phyloP scores from a whole-genome alignment of 2,888 invertebrate species.

The Aromia moschata region DNA sequence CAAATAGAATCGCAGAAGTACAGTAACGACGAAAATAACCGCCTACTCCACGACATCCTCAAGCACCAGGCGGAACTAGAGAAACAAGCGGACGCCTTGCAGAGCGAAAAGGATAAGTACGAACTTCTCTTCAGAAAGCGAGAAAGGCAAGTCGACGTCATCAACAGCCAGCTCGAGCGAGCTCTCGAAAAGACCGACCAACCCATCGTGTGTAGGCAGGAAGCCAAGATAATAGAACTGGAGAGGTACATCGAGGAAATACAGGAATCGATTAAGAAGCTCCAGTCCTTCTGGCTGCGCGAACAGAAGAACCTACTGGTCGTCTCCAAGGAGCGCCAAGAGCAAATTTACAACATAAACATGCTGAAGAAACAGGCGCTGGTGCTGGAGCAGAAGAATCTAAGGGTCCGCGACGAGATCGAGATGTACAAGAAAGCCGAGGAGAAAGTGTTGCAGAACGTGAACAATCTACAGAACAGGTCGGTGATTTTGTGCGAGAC shows the following conservation, averaged over 20 bases:
- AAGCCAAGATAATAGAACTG: slow-evolving; percentile 71
- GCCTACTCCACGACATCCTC: slow-evolving; percentile 58
- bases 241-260: slow-evolving; percentile 72
- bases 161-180: slow-evolving; percentile 67
- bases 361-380: slow-evolving; percentile 74
- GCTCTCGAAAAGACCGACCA: slow-evolving; percentile 65
- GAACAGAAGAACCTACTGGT: slow-evolving; percentile 78
- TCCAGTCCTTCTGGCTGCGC: slow-evolving; percentile 81
- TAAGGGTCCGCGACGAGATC: slow-evolving; percentile 74
- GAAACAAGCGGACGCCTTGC: slow-evolving; percentile 61
- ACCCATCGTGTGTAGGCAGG: slow-evolving; percentile 65
- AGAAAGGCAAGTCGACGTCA: slow-evolving; percentile 64
- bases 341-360: slow-evolving; percentile 74
- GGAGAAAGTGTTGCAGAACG: slow-evolving; percentile 67
- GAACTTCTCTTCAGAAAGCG: slow-evolving; percentile 64
- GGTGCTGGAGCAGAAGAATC: slow-evolving; percentile 78
- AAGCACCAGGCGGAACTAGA: slow-evolving; percentile 60
- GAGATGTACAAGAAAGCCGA: slow-evolving; percentile 68
- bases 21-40: slow-evolving; percentile 51
- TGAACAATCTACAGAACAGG: slow-evolving; percentile 70
- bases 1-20: slow-evolving; percentile 68
- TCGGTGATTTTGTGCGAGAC: slow-evolving; percentile 69
- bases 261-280: slow-evolving; percentile 70
- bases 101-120: slow-evolving; percentile 63
- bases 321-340: slow-evolving; percentile 74